phyloP scores from a whole-genome alignment of 2,113 vertebrate species.

The Physeter macrocephalus region DNA sequence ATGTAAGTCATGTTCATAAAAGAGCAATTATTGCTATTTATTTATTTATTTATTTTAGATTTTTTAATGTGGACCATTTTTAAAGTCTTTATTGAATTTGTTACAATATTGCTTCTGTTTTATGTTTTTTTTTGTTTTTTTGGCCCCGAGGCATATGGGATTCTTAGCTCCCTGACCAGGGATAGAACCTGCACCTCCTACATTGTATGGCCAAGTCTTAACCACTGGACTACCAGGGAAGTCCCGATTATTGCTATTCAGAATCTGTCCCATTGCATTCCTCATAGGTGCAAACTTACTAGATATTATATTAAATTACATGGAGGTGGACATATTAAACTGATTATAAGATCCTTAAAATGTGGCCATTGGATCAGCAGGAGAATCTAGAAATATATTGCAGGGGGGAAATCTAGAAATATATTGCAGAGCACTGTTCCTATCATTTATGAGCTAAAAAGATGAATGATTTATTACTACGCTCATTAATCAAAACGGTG shows the following conservation, averaged over 20 bases:
- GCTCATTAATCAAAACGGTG: conserved; percentile 84
- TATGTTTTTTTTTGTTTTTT: too few relatives aligned
- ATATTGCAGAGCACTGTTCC: conserved; percentile 57
- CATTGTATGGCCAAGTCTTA: too few relatives aligned
- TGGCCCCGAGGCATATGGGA: too few relatives aligned
- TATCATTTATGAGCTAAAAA: conserved; percentile 77
- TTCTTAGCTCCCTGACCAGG: too few relatives aligned
- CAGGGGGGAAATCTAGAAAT: background rate
- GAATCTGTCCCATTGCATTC: conserved; percentile 29
- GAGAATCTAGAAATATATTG: conserved; percentile 64
- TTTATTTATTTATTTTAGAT: too few relatives aligned
- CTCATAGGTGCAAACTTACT: conserved; percentile 42
- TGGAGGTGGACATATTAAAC: conserved; percentile 42
- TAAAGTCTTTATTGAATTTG: too few relatives aligned
- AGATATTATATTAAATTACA: conserved; percentile 53
- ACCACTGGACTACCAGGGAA: too few relatives aligned
- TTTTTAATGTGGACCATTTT: too few relatives aligned
- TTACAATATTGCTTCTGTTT: too few relatives aligned
- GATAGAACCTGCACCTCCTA: too few relatives aligned
- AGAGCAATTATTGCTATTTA: conserved; percentile 60
- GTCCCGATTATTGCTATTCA: conserved; percentile 40
- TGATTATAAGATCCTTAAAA: conserved; percentile 65
- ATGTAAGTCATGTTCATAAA: conserved; percentile 54
- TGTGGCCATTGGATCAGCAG: conserved; percentile 44
- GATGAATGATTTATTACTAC: conserved; percentile 84